A percentile compares a stretch with the other conserved stretches of the same genome.
Evolutionary conservation across 1,140 invertebrate species (phyloP).

Genomic region (Drosophila mauritiana): DNA sequence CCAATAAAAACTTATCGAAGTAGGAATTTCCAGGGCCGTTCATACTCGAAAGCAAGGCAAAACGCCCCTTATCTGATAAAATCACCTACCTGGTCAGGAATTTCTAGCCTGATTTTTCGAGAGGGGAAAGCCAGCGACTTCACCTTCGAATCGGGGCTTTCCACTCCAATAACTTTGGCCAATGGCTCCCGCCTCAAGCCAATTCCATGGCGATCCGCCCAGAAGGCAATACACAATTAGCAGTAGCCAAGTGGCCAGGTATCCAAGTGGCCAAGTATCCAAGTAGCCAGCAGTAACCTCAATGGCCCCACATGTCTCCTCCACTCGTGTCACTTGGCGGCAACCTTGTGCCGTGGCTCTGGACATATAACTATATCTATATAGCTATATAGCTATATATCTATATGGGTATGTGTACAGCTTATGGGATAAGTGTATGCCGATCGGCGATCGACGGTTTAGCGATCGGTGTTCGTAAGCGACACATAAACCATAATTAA

Average conservation of each 20-base stretch:
- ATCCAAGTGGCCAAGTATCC: too few relatives aligned
- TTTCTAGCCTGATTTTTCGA: constrained; percentile 15
- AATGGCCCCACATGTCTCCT: constrained; percentile 45
- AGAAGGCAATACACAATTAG: constrained; percentile 31
- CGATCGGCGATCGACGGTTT: constrained; percentile 36
- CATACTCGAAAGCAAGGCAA: neutral
- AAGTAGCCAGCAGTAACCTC: constrained; percentile 32
- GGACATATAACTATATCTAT: constrained; percentile 6
- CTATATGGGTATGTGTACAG: constrained; percentile 12
- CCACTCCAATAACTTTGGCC: constrained; percentile 51
- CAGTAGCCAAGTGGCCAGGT: too few relatives aligned
- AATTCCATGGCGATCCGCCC: constrained; percentile 42
- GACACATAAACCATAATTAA: constrained; percentile 77
- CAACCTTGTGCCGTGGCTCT: constrained; percentile 52
- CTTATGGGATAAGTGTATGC: constrained; percentile 46
- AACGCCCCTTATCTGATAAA: constrained; percentile 9
- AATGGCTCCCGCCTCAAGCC: constrained; percentile 19
- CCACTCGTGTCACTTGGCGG: constrained; percentile 39
- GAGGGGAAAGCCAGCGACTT: constrained; percentile 35
- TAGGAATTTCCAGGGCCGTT: neutral
- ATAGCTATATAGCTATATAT: neutral
- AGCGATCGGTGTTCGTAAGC: constrained; percentile 31
- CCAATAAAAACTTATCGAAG: neutral
- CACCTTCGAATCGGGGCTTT: constrained; percentile 38
- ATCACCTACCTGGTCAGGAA: constrained; percentile 4